A percentile compares a stretch with the other conserved stretches of the same genome.
phyloP scores from a whole-genome alignment of 2,797 vertebrate species.

The Babyrousa celebensis region DNA sequence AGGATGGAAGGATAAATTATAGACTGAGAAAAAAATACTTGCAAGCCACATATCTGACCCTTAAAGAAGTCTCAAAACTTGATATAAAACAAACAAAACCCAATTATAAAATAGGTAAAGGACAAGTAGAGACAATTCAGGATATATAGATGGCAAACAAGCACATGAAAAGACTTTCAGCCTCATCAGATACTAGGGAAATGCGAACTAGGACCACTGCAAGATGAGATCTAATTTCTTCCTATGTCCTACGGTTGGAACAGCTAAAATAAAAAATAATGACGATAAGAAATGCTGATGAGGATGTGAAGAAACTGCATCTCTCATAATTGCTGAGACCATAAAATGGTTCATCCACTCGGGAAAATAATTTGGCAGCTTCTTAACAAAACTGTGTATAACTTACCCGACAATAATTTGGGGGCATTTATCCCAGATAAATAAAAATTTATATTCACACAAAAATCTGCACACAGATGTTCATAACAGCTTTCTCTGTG shows the following conservation, averaged over 20 bases:
- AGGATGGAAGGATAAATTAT: neutral
- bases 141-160: neutral
- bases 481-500: neutral
- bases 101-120: neutral
- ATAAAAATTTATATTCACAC: neutral
- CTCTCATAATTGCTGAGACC: neutral
- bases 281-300: neutral
- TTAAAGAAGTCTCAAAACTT: neutral
- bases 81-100: neutral
- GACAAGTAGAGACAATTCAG: neutral
- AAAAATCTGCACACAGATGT: neutral
- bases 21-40: neutral
- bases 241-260: neutral
- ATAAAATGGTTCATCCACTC: neutral
- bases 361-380: neutral
- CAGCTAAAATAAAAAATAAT: neutral
- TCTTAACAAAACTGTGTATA: neutral
- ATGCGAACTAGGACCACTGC: neutral
- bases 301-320: neutral
- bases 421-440: neutral
- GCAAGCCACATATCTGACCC: neutral
- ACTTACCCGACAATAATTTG: neutral
- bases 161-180: too few species aligned
- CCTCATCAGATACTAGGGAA: neutral
- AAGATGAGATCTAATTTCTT: neutral